Percentiles rank a stretch among this genome's conserved stretches.
These are phyloP conservation scores for Cygnus atratus DNA, from an alignment of 2,113 vertebrate genomes.

Conservation along the genomic window DNA sequence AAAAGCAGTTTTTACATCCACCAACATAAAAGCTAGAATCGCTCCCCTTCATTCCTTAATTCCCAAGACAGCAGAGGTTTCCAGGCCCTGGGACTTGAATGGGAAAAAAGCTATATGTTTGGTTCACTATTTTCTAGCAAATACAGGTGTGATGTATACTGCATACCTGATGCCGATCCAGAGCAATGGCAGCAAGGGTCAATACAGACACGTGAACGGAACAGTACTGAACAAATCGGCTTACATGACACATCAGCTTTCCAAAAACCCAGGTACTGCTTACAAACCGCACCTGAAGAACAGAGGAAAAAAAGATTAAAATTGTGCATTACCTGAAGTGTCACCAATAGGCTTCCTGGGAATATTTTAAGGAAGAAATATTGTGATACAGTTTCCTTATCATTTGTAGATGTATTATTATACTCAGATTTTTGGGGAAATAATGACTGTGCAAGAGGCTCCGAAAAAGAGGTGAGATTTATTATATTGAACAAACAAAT, in stretches of 20 bases:
- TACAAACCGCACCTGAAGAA: constrained; percentile 77
- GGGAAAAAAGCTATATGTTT: fast-evolving
- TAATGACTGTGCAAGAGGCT: neutral
- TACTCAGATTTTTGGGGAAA: neutral
- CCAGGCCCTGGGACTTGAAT: neutral
- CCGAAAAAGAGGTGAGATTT: neutral
- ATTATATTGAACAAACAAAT: neutral
- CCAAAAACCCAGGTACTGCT: constrained; percentile 84
- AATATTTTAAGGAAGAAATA: neutral
- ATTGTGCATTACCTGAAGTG: neutral
- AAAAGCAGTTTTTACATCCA: neutral
- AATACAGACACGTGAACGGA: constrained; percentile 82
- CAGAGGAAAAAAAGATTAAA: neutral
- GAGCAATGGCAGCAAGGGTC: constrained; percentile 79
- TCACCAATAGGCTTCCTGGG: neutral
- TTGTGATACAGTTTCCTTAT: neutral
- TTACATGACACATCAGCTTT: constrained; percentile 81
- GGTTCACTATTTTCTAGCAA: neutral
- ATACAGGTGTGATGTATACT: fast-evolving
- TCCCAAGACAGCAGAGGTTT: neutral
- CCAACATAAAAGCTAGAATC: neutral
- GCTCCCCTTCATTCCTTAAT: neutral
- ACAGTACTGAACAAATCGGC: constrained; percentile 82
- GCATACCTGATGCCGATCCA: constrained; percentile 80
- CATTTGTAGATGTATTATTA: neutral